Evolutionary conservation across 2,888 invertebrate genomes (phyloP).

Genomic region (Acronicta leporina): DNA sequence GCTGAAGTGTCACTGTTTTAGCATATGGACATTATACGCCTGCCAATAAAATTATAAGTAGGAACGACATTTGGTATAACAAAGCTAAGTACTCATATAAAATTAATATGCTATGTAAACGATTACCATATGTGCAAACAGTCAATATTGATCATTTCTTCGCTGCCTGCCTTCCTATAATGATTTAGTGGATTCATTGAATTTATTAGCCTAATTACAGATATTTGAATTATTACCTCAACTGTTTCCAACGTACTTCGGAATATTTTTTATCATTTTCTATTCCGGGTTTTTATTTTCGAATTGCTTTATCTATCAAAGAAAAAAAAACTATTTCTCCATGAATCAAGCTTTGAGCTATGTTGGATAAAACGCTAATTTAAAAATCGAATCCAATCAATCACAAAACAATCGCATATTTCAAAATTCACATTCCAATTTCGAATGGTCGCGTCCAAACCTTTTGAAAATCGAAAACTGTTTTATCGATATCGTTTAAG

Average conservation of each 20-base stretch:
- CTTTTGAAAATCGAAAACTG: constrained; percentile 55
- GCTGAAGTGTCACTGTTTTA: too few relatives aligned
- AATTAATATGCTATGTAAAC: constrained; percentile 8
- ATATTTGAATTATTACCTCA: not conserved
- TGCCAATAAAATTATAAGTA: not conserved
- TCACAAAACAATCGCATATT: constrained; percentile 20
- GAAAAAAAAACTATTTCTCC: not conserved
- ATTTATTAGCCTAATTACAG: not conserved
- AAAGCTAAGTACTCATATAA: constrained; percentile 1
- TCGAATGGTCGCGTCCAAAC: constrained; percentile 20
- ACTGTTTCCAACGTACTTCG: too few relatives aligned
- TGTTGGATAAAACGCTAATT: constrained; percentile 12
- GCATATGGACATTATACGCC: not conserved
- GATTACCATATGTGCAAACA: constrained; percentile 1
- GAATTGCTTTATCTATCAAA: not conserved
- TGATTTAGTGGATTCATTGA: not conserved
- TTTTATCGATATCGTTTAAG: constrained; percentile 60
- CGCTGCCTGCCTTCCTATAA: constrained; percentile 3
- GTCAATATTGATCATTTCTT: constrained; percentile 4
- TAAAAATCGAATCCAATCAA: constrained; percentile 14
- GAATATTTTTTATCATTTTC: too few relatives aligned
- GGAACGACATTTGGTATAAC: not conserved
- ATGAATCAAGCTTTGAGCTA: not conserved
- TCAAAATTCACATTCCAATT: constrained; percentile 33
- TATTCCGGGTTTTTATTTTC: too few relatives aligned